Conservation (phyloP, 2,797 vertebrate species). For the Bryconaethiops microstoma region DNA sequence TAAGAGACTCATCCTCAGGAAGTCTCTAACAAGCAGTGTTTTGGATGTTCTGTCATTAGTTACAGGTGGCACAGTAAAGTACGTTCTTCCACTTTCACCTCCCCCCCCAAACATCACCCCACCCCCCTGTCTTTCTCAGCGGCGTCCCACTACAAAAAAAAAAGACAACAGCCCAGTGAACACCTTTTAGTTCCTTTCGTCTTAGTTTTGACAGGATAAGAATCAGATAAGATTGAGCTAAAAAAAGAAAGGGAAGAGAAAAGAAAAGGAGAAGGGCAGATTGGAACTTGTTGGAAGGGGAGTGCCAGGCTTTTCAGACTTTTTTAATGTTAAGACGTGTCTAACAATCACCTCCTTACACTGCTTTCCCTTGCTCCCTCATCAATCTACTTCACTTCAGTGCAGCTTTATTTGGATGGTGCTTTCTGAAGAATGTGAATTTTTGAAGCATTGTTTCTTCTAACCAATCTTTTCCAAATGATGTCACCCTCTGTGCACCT, state of each 20-base stretch:
- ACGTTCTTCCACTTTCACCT: neutral
- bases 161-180: conserved; percentile 15
- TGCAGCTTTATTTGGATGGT: neutral
- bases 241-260: conserved; percentile 70
- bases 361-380: neutral
- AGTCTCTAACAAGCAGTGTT: conserved; percentile 37
- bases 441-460: no score
- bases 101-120: neutral
- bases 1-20: conserved; percentile 26
- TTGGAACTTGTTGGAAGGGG: conserved; percentile 73
- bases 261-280: conserved; percentile 68
- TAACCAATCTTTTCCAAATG: no score
- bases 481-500: no score
- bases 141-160: conserved; percentile 6
- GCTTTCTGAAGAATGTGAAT: neutral
- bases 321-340: conserved; percentile 74
- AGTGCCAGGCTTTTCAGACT: conserved; percentile 65
- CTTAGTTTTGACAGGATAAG: conserved; percentile 26
- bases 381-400: neutral
- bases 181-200: neutral
- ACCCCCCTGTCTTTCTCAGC: neutral
- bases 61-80: conserved; percentile 53
- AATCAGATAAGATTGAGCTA: conserved; percentile 48
- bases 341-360: conserved; percentile 53
- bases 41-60: conserved; percentile 51